Base-by-base conservation (phyloP, 2,888 invertebrate species). In the Oegoconia quadripuncta region DNA sequence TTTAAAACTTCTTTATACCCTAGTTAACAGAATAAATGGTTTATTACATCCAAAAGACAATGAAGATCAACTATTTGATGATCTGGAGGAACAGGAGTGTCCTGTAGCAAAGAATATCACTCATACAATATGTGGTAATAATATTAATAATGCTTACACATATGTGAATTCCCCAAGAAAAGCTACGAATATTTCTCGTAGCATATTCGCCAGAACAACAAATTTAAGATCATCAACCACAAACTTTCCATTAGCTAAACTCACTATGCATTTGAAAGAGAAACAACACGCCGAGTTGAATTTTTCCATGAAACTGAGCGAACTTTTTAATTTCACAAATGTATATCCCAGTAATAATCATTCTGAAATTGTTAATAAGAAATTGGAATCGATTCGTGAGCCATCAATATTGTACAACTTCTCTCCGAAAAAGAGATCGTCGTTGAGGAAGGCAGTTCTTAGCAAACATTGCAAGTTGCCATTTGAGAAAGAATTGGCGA, bases 261-360 rank as follows among this genome's bases (percentile, higher is more conserved):
- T 86, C 34, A 74, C 74, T 0, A 77, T 75, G 32, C 72, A 75
- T 50, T 47, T 83, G 0, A 71, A 70, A 37, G 46, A 48, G 0
- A 76, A 69, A 39, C 68, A 68, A 26, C 52, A 55, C 6, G 66
- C 66, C 5, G 77, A 82, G 37, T 49, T 83, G 0, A 84, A 76
- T 53, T 87, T 86, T 42, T 81, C 86, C 0, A 61, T 74, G 0
- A 69, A 82, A 57, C 50, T 87, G 12, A 80, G 86, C 25, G 63
- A 67, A 28, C 46, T 86, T 17, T 76, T 83, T n/a, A 63, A 69
- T 42, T 39, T 59, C 1, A 65, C 70, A 0, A 59, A 61, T 25
- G 38, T 37, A n/a, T n/a, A n/a, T n/a, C n/a, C n/a, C n/a, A n/a
- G n/a, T 5, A 52, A 32, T 18, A 22, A 53, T 16, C 52, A 55